Conservation (phyloP, 2,113 vertebrate genomes). For the Hippolais icterina region DNA sequence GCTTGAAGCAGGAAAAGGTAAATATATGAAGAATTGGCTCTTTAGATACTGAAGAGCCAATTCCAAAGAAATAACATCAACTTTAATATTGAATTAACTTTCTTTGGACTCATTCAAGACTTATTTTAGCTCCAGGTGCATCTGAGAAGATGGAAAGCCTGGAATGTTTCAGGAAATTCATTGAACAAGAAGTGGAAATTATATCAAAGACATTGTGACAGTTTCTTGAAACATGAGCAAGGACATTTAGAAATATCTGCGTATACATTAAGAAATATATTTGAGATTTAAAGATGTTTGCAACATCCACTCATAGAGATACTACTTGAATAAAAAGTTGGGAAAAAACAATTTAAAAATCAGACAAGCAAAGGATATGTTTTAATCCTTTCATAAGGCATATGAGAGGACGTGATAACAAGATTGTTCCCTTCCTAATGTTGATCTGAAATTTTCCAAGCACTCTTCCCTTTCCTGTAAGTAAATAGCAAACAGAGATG, state of each 20-base stretch:
- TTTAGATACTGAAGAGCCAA: not conserved
- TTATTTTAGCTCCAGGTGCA: not conserved
- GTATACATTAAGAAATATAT: not conserved
- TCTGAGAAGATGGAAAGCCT: not conserved
- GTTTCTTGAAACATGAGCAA: not conserved
- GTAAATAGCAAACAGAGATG: not conserved
- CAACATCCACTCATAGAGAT: not conserved
- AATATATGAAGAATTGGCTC: not conserved
- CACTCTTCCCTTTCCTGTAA: not conserved
- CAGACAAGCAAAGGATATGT: fast-evolving
- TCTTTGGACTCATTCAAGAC: fast-evolving
- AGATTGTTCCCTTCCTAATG: not conserved
- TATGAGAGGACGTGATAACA: not conserved
- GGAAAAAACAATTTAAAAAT: not conserved
- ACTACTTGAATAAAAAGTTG: not conserved
- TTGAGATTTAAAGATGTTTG: not conserved
- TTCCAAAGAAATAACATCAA: not conserved
- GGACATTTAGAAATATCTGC: not conserved
- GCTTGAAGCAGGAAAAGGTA: not conserved
- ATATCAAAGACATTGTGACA: not conserved
- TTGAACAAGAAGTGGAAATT: not conserved
- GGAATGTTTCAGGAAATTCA: not conserved
- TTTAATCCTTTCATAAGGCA: not conserved
- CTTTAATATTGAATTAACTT: not conserved
- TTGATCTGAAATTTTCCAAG: not conserved